phyloP scores from a whole-genome alignment of 2,888 invertebrate genomes.

The Campoplex nolae region DNA sequence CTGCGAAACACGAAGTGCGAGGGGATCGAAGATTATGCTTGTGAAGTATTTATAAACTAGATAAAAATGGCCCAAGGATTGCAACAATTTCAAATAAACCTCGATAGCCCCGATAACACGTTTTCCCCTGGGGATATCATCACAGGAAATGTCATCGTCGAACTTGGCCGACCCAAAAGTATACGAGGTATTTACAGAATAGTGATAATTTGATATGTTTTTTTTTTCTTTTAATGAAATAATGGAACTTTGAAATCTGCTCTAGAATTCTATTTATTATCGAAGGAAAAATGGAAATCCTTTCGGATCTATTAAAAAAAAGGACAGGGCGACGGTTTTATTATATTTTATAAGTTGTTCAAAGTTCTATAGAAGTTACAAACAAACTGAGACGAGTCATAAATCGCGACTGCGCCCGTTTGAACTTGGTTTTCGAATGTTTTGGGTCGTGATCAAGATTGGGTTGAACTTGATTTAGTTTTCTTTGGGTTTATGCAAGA shows the following conservation, averaged over 20 bases:
- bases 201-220: constrained; percentile 80
- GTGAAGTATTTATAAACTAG: not conserved
- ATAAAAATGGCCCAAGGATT: constrained; percentile 32
- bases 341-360: not conserved
- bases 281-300: not conserved
- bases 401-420: not conserved
- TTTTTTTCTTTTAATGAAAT: not conserved
- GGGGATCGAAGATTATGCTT: too few species aligned
- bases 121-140: constrained; percentile 89
- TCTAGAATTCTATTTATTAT: not conserved
- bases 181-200: constrained; percentile 32
- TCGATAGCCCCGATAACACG: constrained; percentile 86
- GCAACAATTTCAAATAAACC: constrained; percentile 66
- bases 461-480: not conserved
- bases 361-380: not conserved
- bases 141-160: constrained; percentile 86
- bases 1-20: too few species aligned
- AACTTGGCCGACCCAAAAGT: constrained; percentile 42
- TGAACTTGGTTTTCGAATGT: not conserved
- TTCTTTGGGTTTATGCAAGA: not conserved
- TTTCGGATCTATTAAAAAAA: not conserved
- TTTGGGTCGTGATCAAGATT: not conserved
- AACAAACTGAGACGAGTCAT: not conserved
- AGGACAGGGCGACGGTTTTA: not conserved
- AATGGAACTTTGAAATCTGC: not conserved